Evolutionary conservation across 2,113 vertebrate genomes (phyloP), one percentile per base, ranked within the genome.

Genomic region (Actinemys pallida): DNA sequence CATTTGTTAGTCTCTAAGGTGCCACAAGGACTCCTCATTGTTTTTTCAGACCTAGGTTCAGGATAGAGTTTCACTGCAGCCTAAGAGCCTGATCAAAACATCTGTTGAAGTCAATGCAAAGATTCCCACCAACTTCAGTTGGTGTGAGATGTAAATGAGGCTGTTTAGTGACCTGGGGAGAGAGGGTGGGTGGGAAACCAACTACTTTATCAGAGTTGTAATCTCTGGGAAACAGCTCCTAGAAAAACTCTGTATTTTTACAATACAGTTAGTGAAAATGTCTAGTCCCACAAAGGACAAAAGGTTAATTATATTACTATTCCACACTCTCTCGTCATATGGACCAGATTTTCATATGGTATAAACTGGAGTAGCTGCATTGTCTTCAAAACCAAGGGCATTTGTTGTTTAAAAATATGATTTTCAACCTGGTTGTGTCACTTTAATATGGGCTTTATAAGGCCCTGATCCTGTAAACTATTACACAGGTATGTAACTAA

Each of bases 271-370:
- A 62, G 12, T 31, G 29, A 31, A 31, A 62, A 31, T 3, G 59
- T 31, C 13, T 62, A 62, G 29, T 31, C 12, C 27, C 29, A 29
- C 45, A 53, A 31, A 45, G 57, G 35, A 31, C 27, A 81, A 20
- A 29, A 4, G 29, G 20, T 83, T 35, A 81, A 81, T 81, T 57
- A 45, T 50, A 3, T 16, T 56, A 31, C 5, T 57, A 3, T 52
- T 53, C 56, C 13, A 65, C 27, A 14, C 13, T 31, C 59, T 27
- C 10, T 62, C 29, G 5, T 62, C 59, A 62, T 6, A 31, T 31
- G 12, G 39, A 49, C 52, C 0, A 0, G 8, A 20, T 2, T 4
- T 10, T 86, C 78, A 25, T 62, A 29, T 39, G 87, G 4, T 20
- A 4, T 78, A 16, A 45, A 54, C 11, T 47, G 85, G n/a, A 52